Percentiles rank a stretch among this genome's conserved stretches.
Conservation (phyloP, 2,113 vertebrate genomes). For the Tichodroma muraria region DNA sequence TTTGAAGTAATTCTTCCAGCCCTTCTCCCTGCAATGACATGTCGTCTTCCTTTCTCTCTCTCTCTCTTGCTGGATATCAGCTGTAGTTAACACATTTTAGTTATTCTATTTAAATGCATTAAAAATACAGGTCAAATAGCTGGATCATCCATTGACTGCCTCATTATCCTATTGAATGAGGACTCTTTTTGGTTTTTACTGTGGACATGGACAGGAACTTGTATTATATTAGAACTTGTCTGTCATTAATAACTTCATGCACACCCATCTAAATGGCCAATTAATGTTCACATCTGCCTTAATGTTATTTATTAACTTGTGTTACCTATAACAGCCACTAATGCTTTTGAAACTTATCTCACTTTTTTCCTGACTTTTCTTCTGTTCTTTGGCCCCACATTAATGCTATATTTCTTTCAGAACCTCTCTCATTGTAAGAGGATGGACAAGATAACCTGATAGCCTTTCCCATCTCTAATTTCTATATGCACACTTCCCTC, state of each 20-base stretch:
- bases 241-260: constrained; percentile 20
- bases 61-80: neutral
- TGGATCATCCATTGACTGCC: constrained; percentile 34
- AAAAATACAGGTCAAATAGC: constrained; percentile 46
- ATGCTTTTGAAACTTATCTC: constrained; percentile 19
- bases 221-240: constrained; percentile 2
- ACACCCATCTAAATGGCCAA: neutral
- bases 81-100: constrained; percentile 16
- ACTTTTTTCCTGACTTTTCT: constrained; percentile 5
- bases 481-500: constrained; percentile 43
- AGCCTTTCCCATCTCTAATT: constrained; percentile 30
- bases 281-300: constrained; percentile 29
- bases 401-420: constrained; percentile 3
- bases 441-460: constrained; percentile 27
- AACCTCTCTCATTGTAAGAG: neutral
- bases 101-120: constrained; percentile 39
- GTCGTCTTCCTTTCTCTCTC: neutral
- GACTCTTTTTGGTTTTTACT: constrained; percentile 16
- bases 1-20: neutral
- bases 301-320: constrained; percentile 35
- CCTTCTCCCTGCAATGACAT: neutral
- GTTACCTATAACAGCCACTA: neutral
- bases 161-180: constrained; percentile 46
- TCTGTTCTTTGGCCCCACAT: constrained; percentile 6
- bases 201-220: neutral